These are phyloP conservation scores for Eurystomus gularis DNA, from an alignment of 2,113 vertebrate genomes.

Conservation along the genomic window DNA sequence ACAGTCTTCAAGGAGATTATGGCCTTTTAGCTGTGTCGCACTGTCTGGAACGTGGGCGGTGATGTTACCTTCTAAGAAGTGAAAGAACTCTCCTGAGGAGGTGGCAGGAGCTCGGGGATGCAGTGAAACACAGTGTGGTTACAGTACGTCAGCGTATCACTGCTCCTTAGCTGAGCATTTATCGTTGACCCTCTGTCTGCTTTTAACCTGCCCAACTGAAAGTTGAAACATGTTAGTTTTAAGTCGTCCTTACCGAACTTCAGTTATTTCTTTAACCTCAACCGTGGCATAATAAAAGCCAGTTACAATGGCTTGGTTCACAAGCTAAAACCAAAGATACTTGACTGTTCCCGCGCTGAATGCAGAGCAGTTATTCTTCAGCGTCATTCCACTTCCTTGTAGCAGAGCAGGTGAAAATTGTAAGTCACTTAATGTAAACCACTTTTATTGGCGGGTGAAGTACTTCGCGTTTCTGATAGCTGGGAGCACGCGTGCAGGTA, in stretches of 20 bases:
- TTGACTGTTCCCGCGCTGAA: neutral
- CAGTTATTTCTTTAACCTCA: neutral
- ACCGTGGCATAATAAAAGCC: neutral
- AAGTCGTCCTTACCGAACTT: neutral
- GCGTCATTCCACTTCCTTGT: neutral
- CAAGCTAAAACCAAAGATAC: neutral
- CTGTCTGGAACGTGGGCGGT: neutral
- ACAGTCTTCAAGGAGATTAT: neutral
- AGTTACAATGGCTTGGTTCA: neutral
- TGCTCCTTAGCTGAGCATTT: neutral
- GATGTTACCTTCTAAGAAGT: neutral
- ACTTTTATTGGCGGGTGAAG: neutral
- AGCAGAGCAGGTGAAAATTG: neutral
- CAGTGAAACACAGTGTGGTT: neutral
- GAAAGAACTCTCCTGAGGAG: neutral
- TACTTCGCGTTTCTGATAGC: neutral
- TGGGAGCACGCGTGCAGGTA: neutral
- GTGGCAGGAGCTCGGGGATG: neutral
- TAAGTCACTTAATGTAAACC: neutral
- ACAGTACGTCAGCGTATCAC: neutral
- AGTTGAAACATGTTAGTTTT: neutral
- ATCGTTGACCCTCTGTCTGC: no score
- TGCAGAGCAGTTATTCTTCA: neutral
- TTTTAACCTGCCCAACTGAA: neutral
- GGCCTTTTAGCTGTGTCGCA: neutral